A percentile compares a stretch with the other conserved stretches of the same genome.
Evolutionary conservation across 2,888 invertebrate genomes (phyloP).

Genomic region (Nomada lathburiana): DNA sequence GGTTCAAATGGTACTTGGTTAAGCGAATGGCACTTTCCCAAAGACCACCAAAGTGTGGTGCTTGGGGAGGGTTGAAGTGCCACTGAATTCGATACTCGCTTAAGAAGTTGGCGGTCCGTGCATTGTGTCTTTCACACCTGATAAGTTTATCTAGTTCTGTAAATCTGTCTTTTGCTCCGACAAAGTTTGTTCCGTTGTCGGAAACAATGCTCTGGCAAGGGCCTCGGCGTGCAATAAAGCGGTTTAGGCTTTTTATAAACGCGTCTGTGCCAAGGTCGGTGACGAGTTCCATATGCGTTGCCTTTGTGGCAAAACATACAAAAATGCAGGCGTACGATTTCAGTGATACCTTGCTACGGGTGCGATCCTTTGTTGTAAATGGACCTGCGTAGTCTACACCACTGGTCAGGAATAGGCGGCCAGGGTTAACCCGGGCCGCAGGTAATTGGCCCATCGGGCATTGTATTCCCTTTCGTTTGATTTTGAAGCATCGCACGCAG

Average conservation of each 20-base stretch:
- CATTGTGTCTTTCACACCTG: too few species aligned
- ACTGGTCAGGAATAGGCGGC: neutral
- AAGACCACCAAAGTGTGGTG: too few species aligned
- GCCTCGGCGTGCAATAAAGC: too few species aligned
- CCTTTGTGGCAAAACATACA: neutral
- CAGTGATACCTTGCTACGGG: neutral
- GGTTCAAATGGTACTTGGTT: too few species aligned
- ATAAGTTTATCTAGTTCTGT: too few species aligned
- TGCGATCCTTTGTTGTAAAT: neutral
- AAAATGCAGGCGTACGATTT: neutral
- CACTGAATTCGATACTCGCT: too few species aligned
- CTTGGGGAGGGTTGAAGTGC: too few species aligned
- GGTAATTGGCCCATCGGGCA: neutral
- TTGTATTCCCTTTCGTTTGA: neutral
- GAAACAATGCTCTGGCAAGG: too few species aligned
- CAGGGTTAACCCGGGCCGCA: neutral
- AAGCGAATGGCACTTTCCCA: too few species aligned
- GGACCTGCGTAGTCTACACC: neutral
- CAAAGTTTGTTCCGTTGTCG: too few species aligned
- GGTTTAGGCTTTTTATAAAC: neutral
- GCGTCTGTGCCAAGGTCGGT: neutral
- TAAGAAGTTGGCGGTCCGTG: too few species aligned
- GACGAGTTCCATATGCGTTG: neutral
- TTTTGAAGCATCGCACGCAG: neutral
- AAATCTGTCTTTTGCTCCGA: too few species aligned